A percentile compares a stretch with the other conserved stretches of the same genome.
Evolutionary conservation across 2,888 invertebrate genomes (phyloP).

Genomic region (Teleogryllus oceanicus): DNA sequence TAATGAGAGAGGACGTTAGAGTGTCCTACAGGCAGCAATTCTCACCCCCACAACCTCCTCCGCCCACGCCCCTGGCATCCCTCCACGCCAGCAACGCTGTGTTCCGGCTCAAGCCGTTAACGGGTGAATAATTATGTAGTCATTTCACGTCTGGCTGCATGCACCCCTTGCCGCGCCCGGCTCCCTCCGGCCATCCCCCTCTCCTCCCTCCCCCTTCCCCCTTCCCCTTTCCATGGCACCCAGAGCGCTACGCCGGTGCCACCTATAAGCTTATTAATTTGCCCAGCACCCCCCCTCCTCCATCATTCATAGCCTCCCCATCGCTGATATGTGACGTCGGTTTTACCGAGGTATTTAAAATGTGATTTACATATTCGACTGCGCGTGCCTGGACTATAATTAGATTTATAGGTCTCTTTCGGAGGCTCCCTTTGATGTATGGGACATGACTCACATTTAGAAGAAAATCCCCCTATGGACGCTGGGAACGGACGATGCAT

Average conservation of each 20-base stretch:
- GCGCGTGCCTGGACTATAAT: background rate
- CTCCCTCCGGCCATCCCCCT: background rate
- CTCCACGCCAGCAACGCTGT: too few relatives aligned
- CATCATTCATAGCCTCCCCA: background rate
- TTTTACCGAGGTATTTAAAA: background rate
- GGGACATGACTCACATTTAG: background rate
- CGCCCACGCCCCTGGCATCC: too few relatives aligned
- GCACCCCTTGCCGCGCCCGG: background rate
- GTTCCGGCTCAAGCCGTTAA: background rate
- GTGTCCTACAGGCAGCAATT: too few relatives aligned
- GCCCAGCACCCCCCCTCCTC: background rate
- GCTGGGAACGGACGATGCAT: too few relatives aligned
- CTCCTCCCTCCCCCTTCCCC: background rate
- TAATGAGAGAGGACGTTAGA: too few relatives aligned
- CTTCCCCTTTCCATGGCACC: background rate
- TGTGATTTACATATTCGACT: background rate
- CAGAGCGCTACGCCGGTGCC: background rate
- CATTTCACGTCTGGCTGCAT: slow-evolving; percentile 5
- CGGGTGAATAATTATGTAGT: slow-evolving; percentile 10
- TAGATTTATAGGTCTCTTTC: background rate
- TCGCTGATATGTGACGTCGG: background rate
- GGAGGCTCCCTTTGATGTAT: background rate
- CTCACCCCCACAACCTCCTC: too few relatives aligned
- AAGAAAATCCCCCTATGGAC: background rate
- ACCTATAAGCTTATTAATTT: slow-evolving; percentile 7